A percentile compares a stretch with the other conserved stretches of the same genome.
These are phyloP conservation scores for Uria aalge DNA, from an alignment of 2,113 vertebrate genomes.

Conservation along the genomic window DNA sequence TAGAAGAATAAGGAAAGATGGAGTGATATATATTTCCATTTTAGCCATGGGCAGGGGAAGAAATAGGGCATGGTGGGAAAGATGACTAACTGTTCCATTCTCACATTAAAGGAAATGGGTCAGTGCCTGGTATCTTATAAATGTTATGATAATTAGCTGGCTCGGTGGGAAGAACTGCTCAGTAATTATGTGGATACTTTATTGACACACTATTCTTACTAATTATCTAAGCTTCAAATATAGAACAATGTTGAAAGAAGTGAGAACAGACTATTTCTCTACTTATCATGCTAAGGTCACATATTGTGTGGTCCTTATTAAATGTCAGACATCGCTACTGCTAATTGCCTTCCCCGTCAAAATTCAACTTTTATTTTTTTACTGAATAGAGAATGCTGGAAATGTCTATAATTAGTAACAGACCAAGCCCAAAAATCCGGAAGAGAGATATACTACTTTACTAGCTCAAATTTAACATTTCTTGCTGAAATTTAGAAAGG, in stretches of 20 bases:
- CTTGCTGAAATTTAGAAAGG: not conserved
- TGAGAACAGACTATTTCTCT: not conserved
- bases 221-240: not conserved
- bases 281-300: not conserved
- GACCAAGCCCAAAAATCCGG: not conserved
- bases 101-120: not conserved
- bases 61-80: not conserved
- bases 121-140: not conserved
- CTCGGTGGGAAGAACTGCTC: not conserved
- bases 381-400: not conserved
- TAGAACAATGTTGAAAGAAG: not conserved
- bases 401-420: not conserved
- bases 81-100: not conserved
- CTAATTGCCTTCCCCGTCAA: not conserved
- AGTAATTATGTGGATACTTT: not conserved
- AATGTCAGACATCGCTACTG: not conserved
- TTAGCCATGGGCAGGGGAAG: not conserved
- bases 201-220: not conserved
- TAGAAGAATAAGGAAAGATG: not conserved
- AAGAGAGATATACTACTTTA: not conserved
- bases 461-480: not conserved
- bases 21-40: not conserved
- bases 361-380: not conserved
- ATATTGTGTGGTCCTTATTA: not conserved
- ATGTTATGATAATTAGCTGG: not conserved